phyloP scores from a whole-genome alignment of 1,140 invertebrate genomes.

The Orius laevigatus region DNA sequence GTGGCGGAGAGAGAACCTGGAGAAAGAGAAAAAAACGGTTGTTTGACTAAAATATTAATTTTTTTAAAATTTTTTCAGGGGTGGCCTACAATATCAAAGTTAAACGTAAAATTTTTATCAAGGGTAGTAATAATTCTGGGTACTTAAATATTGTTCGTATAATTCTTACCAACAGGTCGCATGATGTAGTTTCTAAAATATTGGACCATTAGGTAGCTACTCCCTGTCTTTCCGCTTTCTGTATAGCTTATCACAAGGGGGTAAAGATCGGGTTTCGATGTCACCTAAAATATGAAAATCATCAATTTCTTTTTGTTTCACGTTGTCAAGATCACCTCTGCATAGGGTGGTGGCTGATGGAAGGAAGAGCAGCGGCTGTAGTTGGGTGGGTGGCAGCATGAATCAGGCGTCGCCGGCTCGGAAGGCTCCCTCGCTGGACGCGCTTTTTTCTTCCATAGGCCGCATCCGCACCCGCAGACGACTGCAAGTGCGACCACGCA shows the following conservation, averaged over 20 bases:
- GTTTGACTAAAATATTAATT: no score
- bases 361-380: slow-evolving; percentile 64
- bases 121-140: background rate
- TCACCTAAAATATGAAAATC: slow-evolving; percentile 41
- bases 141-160: background rate
- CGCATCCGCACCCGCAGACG: slow-evolving; percentile 30
- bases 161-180: slow-evolving; percentile 40
- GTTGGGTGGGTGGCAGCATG: slow-evolving; percentile 57
- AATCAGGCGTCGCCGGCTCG: slow-evolving; percentile 46
- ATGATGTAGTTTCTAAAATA: slow-evolving; percentile 62
- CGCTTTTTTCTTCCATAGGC: slow-evolving; percentile 27
- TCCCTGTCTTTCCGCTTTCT: slow-evolving; percentile 44
- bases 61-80: no score
- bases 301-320: background rate
- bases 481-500: slow-evolving; percentile 18
- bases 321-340: slow-evolving; percentile 39
- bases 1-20: slow-evolving; percentile 56
- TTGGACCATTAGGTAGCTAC: slow-evolving; percentile 59
- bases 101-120: no score
- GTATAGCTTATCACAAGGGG: slow-evolving; percentile 62
- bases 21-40: slow-evolving; percentile 21
- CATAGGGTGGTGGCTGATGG: slow-evolving; percentile 59
- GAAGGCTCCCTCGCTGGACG: slow-evolving; percentile 31
- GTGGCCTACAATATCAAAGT: no score
- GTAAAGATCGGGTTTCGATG: slow-evolving; percentile 68